Evolutionary conservation across 2,888 invertebrate genomes (phyloP).

Genomic region (Tholera decimalis): DNA sequence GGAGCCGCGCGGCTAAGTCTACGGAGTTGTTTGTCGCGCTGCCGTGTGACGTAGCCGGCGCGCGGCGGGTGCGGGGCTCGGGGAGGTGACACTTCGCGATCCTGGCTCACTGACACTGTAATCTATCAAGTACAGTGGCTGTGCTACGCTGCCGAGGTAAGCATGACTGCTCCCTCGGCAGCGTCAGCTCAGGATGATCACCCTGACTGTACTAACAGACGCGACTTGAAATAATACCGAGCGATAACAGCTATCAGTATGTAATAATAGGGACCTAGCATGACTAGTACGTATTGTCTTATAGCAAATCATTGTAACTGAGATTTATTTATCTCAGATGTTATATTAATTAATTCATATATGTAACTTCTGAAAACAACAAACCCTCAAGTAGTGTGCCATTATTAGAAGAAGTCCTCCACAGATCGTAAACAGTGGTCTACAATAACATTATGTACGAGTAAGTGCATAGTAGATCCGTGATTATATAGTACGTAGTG

Average conservation of each 20-base stretch:
- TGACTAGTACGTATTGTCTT: not conserved
- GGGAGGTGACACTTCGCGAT: slow-evolving; percentile 35
- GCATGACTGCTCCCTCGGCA: no score
- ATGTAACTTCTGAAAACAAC: not conserved
- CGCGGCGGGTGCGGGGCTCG: not conserved
- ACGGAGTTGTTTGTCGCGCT: slow-evolving; percentile 41
- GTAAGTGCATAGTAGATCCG: no score
- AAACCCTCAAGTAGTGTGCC: not conserved
- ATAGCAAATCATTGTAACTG: not conserved
- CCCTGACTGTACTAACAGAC: not conserved
- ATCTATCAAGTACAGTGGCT: no score
- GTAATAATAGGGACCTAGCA: not conserved
- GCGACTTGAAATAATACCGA: no score
- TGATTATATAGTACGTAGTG: no score
- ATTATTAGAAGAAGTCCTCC: not conserved
- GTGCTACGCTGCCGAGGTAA: not conserved
- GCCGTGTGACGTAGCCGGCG: slow-evolving; percentile 2
- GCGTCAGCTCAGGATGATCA: slow-evolving; percentile 5
- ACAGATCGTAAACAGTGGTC: not conserved
- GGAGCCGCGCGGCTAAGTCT: slow-evolving; percentile 13
- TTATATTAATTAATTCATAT: no score
- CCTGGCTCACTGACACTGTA: no score
- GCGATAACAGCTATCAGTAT: no score
- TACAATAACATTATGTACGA: no score
- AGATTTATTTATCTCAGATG: no score